Evolutionary conservation across 2,888 invertebrate genomes (phyloP).

Genomic region (Dasysyrphus albostriatus): DNA sequence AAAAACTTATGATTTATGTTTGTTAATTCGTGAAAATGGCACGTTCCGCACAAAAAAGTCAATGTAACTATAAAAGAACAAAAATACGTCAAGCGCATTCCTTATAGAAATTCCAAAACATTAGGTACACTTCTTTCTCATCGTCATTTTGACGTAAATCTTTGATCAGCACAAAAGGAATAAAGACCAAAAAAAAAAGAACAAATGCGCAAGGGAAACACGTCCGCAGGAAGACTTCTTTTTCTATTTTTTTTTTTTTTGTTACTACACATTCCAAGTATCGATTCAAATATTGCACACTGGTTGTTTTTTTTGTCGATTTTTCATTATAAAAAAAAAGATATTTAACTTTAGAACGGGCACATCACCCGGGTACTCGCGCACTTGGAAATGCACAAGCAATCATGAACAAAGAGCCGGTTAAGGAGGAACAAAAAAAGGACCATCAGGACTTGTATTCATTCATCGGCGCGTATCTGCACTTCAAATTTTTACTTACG

Average conservation of each 20-base stretch:
- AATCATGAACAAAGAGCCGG: slow-evolving; percentile 37
- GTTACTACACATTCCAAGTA: slow-evolving; percentile 22
- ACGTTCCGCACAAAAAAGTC: slow-evolving; percentile 14
- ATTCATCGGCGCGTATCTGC: slow-evolving; percentile 44
- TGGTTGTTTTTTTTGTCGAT: slow-evolving; percentile 4
- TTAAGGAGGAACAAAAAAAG: background rate
- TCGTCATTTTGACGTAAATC: slow-evolving; percentile 37
- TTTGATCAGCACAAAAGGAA: slow-evolving; percentile 20
- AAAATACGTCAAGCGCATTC: slow-evolving; percentile 31
- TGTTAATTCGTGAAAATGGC: slow-evolving; percentile 20
- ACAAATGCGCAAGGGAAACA: slow-evolving; percentile 14
- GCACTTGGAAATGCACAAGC: slow-evolving; percentile 12
- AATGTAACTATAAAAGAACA: background rate
- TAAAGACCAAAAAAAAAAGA: background rate
- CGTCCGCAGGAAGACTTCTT: slow-evolving; percentile 41
- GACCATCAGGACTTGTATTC: slow-evolving; percentile 36
- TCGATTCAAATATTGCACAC: slow-evolving; percentile 44
- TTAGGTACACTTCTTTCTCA: slow-evolving; percentile 6
- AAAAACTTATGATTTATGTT: slow-evolving; percentile 6
- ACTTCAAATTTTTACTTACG: slow-evolving; percentile 54
- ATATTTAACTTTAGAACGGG: background rate
- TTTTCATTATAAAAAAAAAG: slow-evolving; percentile 15
- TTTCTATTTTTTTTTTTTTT: background rate
- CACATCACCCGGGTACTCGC: background rate
- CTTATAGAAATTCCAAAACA: slow-evolving; percentile 35